Base-by-base conservation (phyloP, 2,113 vertebrate genomes). In the Siniperca chuatsi region DNA sequence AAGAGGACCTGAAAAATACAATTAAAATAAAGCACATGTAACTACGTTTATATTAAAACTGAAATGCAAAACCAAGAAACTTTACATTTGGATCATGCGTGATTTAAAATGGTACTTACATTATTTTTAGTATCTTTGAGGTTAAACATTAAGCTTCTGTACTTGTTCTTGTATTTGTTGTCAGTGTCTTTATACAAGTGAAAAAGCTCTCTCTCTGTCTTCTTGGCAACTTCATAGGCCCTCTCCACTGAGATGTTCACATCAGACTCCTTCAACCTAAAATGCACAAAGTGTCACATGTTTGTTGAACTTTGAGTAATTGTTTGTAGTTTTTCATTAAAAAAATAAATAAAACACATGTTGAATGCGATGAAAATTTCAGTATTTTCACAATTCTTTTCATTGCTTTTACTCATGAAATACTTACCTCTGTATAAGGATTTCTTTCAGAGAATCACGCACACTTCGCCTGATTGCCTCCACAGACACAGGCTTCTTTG, bases 131-230 rank as follows among this genome's bases (percentile, higher is more conserved):
- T 96, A 90, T 99, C 98, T 95, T 97, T 99, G 35, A 99, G 96
- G 94, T 99, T 99, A 91, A 99, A 99, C 96, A 97, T 99, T 92
- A 99, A 92, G 92, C 98, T 99, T 94, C 98, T 95, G 76, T 99
- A 99, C 90, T 99, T 99, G 94, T 97, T 99, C 94, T 99, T 99
- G 89, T 99, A 99, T 88, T 99, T 99, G 12, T 97, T 96, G 57
- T 99, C 98, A 8, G 98, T 99, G 89, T 99, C 98, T 86, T 98
- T 97, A 90, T 98, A 98, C 89, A 99, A 97, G 82, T 97, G 97
- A 92, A 98, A 99, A 20, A 99, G 95, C 78, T 99, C 98, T 92
- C 96, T 96, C 92, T 99, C 98, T 7, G 97, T 99, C 90, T 96
- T 98, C 90, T 94, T 97, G 77, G 98, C 97, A 93, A 99, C 96